These are phyloP conservation scores for Dynastes grantii DNA, from an alignment of 2,888 invertebrate genomes.

Conservation along the genomic window DNA sequence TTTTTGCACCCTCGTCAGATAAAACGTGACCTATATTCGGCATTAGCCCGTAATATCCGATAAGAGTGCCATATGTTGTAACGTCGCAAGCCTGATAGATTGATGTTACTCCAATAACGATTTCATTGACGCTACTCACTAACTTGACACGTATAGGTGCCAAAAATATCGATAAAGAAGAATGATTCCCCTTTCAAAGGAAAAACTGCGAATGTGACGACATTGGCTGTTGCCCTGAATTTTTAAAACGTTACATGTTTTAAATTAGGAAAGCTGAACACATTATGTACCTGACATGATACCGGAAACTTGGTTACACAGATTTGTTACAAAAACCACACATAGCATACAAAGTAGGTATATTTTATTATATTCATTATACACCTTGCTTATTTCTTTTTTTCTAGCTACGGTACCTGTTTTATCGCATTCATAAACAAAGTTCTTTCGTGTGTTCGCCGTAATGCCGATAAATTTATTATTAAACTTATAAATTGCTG, in stretches of 20 bases:
- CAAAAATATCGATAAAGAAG: constrained; percentile 12
- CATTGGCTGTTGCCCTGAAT: neutral
- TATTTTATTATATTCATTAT: neutral
- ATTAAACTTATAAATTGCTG: too few species aligned
- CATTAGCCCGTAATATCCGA: constrained; percentile 36
- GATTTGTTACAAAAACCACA: neutral
- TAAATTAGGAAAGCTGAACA: too few species aligned
- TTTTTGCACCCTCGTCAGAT: constrained; percentile 42
- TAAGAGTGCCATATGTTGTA: constrained; percentile 41
- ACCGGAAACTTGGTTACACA: too few species aligned
- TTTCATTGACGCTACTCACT: constrained; percentile 31
- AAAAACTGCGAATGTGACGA: constrained; percentile 2
- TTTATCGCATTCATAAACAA: neutral
- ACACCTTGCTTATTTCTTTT: neutral
- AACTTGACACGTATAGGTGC: constrained; percentile 29
- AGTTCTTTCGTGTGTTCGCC: too few species aligned
- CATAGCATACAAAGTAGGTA: neutral
- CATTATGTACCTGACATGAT: too few species aligned
- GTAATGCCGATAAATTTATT: too few species aligned
- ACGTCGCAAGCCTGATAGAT: constrained; percentile 36
- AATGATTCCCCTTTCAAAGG: neutral
- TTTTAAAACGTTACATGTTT: too few species aligned
- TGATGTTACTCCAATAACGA: constrained; percentile 44
- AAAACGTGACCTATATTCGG: constrained; percentile 43
- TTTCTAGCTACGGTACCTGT: too few species aligned